Percentiles rank a stretch among this genome's conserved stretches.
phyloP scores from a whole-genome alignment of 2,888 invertebrate species.

The Mythimna loreyi region DNA sequence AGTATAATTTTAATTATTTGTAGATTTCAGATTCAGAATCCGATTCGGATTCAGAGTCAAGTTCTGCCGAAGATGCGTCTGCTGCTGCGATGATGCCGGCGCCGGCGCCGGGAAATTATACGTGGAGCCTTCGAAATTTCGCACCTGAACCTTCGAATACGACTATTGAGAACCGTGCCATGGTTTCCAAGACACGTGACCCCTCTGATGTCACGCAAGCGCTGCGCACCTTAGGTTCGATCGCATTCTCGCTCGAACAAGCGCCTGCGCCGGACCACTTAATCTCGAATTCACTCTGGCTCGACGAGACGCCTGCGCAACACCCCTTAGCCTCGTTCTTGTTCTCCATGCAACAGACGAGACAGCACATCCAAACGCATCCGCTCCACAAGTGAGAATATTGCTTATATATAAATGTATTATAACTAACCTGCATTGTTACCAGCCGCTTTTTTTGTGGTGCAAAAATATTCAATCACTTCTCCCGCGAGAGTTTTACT shows the following conservation, averaged over 20 bases:
- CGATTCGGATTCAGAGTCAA: not conserved
- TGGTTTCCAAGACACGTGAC: too few relatives aligned
- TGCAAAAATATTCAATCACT: too few relatives aligned
- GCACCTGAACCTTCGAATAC: not conserved
- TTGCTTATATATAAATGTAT: not conserved
- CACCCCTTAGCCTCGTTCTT: slow-evolving; percentile 93
- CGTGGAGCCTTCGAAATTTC: not conserved
- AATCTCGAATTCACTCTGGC: slow-evolving; percentile 96
- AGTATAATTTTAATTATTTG: too few relatives aligned
- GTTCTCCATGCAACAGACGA: slow-evolving; percentile 96
- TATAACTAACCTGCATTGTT: too few relatives aligned
- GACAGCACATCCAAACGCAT: slow-evolving; percentile 91
- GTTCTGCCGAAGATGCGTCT: too few relatives aligned
- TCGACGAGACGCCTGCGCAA: not conserved
- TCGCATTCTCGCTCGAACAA: too few relatives aligned
- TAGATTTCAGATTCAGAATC: not conserved
- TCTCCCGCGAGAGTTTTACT: too few relatives aligned
- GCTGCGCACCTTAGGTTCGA: too few relatives aligned
- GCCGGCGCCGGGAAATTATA: not conserved
- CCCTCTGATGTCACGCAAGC: too few relatives aligned
- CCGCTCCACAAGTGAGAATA: slow-evolving; percentile 68
- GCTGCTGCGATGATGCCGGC: not conserved
- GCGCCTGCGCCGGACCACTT: slow-evolving; percentile 13
- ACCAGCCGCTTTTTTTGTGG: too few relatives aligned
- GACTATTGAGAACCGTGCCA: not conserved